Percentiles rank a stretch among this genome's conserved stretches.
Evolutionary conservation across 1,140 invertebrate species (phyloP).

Genomic region (Acyrthosiphon pisum): DNA sequence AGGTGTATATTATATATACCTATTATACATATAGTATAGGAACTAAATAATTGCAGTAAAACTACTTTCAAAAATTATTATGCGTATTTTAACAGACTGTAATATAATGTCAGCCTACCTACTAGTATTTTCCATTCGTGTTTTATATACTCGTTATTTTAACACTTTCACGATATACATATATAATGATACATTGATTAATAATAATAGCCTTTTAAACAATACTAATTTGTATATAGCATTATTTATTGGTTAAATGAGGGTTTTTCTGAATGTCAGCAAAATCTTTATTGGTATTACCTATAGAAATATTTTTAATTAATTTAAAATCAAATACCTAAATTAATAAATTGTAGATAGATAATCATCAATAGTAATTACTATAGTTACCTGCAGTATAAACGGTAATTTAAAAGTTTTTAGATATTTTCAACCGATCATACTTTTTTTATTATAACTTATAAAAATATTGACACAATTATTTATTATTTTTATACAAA

Average conservation of each 20-base stretch:
- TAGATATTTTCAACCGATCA: not conserved
- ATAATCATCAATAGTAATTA: too few relatives aligned
- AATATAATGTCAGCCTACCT: not conserved
- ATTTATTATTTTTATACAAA: not conserved
- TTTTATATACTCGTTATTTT: slow-evolving; percentile 9
- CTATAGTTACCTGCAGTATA: too few relatives aligned
- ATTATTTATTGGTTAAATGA: not conserved
- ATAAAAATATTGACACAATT: not conserved
- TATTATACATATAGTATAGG: not conserved
- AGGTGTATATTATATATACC: not conserved
- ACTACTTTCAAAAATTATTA: slow-evolving; percentile 45
- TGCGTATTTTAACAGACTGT: not conserved
- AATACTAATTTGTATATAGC: not conserved
- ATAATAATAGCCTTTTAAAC: not conserved
- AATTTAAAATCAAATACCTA: not conserved
- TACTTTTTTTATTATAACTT: not conserved
- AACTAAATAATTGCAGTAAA: slow-evolving; percentile 20
- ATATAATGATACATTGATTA: not conserved
- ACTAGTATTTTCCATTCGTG: not conserved
- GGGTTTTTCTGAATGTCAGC: not conserved
- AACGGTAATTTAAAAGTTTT: too few relatives aligned
- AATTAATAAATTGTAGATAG: not conserved
- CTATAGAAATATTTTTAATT: not conserved
- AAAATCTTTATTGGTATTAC: not conserved
- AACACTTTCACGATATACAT: slow-evolving; percentile 17